These are phyloP conservation scores for Alethe diademata DNA, from an alignment of 2,113 vertebrate genomes.

Conservation along the genomic window DNA sequence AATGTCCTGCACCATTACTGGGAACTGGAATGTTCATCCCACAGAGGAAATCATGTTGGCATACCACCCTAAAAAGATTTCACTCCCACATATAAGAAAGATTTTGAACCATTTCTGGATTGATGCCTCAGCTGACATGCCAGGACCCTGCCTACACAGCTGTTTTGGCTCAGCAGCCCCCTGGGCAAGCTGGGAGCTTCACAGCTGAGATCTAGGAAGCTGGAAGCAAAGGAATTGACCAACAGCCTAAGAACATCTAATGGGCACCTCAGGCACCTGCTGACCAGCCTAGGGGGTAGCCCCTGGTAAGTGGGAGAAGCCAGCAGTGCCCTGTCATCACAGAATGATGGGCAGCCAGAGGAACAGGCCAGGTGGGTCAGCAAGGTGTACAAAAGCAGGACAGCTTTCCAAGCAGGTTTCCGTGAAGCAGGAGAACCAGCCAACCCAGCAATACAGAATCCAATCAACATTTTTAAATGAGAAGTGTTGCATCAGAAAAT, in stretches of 20 bases:
- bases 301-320: not conserved
- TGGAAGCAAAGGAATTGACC: not conserved
- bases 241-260: not conserved
- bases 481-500: slow-evolving; percentile 43
- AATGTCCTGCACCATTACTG: not conserved
- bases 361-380: slow-evolving; percentile 24
- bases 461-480: not conserved
- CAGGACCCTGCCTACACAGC: not conserved
- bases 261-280: not conserved
- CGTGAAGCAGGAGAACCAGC: slow-evolving; percentile 48
- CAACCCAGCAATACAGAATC: slow-evolving; percentile 35
- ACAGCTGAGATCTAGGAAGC: not conserved
- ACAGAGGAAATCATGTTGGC: slow-evolving; percentile 26
- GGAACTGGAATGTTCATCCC: not conserved
- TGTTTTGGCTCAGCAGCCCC: not conserved
- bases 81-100: not conserved
- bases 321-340: not conserved
- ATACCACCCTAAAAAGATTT: not conserved
- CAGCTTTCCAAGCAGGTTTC: slow-evolving; percentile 54
- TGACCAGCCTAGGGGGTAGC: not conserved
- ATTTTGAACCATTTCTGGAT: not conserved
- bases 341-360: slow-evolving; percentile 15
- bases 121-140: not conserved
- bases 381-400: not conserved
- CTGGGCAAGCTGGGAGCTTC: not conserved